These are phyloP conservation scores for Calephelis virginiensis DNA, from an alignment of 1,140 invertebrate species.

Conservation along the genomic window DNA sequence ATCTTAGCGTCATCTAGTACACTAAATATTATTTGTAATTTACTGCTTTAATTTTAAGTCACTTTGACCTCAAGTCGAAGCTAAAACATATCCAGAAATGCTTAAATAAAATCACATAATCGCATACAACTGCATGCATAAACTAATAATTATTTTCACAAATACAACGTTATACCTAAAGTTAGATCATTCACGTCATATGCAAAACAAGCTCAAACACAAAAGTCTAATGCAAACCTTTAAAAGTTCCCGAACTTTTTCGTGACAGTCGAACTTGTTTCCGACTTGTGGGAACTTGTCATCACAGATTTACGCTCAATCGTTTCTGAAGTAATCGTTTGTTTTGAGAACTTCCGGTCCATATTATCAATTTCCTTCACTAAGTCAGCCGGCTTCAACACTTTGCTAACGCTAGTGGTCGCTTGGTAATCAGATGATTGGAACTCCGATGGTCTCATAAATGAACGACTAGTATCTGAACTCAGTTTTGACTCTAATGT, in stretches of 20 bases:
- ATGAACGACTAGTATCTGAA: constrained; percentile 73
- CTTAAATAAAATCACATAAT: constrained; percentile 1
- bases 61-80: not conserved
- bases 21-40: too few relatives aligned
- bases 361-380: constrained; percentile 68
- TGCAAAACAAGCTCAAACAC: constrained; percentile 22
- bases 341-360: constrained; percentile 72
- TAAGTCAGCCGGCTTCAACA: constrained; percentile 62
- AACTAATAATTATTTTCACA: not conserved
- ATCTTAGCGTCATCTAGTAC: too few relatives aligned
- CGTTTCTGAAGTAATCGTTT: constrained; percentile 73
- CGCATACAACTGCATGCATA: not conserved
- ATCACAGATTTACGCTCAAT: constrained; percentile 75
- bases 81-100: not conserved
- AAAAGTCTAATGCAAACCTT: constrained; percentile 38
- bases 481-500: constrained; percentile 71
- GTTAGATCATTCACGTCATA: constrained; percentile 10
- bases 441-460: constrained; percentile 74
- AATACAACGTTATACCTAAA: constrained; percentile 3
- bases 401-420: constrained; percentile 48
- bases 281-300: constrained; percentile 76
- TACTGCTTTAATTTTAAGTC: too few relatives aligned
- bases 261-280: constrained; percentile 72
- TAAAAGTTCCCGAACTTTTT: constrained; percentile 77
- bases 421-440: constrained; percentile 59